Base-by-base conservation (phyloP, 2,888 invertebrate genomes). In the Drosophila testacea region DNA sequence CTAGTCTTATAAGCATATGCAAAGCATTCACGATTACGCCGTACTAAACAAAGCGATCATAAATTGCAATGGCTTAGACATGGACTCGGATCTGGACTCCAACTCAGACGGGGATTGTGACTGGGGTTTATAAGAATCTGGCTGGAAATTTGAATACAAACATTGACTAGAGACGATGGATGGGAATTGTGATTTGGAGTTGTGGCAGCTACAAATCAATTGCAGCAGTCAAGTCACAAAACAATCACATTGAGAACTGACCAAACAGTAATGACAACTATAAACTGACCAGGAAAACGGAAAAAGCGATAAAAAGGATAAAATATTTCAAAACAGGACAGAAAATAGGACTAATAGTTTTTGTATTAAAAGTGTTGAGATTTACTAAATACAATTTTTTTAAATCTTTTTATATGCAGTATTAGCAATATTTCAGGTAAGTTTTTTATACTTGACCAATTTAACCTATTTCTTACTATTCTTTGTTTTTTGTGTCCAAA, bases 91-190 rank as follows among this genome's bases (percentile, higher is more conserved):
- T 6, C 32, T 32, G 32, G 11, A 32, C 41, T 32, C 32, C 16
- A 16, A 16, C 16, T 32, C 13, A 32, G 13, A 32, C 10, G 16
- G 7, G 4, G 13, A 39, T 30, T 30, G 30, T 30, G 30, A 32
- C 9, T 32, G 32, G 32, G 32, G 9, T 32, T 32, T 54, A 78
- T 76, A 68, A 80, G 46, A 66, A 48, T 41, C 48, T 51, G 59
- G 48, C 46, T 41, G 57, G 16, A 44, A 81, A 85, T 85, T 85
- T 85, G 85, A 87, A 85, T 89, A 89, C 88, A 89, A 87, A 72
- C 78, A 79, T 77, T 79, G 79, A 65, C 70, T 75, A 81, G 62
- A 30, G 51, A 56, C 39, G 48, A n/a, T 52, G 10, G 10, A n/a
- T 52, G 10, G 10, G 28, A 22, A 56, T 46, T 39, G 69, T 44